Conservation (phyloP, 2,888 invertebrate genomes). For the Gisinianus flammeolus region DNA sequence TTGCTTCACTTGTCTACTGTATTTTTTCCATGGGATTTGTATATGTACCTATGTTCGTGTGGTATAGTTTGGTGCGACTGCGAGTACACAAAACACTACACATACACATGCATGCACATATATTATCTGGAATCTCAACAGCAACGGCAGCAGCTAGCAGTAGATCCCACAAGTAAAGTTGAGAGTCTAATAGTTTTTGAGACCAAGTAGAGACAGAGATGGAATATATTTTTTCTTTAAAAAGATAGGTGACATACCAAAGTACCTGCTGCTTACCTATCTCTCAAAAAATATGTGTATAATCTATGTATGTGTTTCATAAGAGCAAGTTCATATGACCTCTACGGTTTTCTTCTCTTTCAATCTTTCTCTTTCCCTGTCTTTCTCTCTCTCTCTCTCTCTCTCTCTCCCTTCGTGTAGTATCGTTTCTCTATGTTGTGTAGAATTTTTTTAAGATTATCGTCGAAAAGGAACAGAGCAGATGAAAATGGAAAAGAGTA, state of each 20-base stretch:
- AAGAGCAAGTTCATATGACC: neutral
- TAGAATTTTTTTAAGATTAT: slow-evolving; percentile 15
- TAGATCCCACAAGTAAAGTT: too few relatives aligned
- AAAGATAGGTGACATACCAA: slow-evolving; percentile 22
- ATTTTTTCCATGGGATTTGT: neutral
- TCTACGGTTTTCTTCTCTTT: neutral
- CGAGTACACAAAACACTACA: neutral
- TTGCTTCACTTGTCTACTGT: neutral
- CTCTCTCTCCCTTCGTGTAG: neutral
- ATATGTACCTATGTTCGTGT: neutral
- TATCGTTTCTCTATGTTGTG: neutral
- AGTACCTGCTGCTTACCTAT: slow-evolving; percentile 21
- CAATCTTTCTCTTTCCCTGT: neutral
- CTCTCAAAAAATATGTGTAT: neutral
- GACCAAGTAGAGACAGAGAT: neutral
- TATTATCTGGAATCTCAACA: neutral
- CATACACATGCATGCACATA: neutral
- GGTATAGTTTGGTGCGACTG: neutral
- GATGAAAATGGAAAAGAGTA: slow-evolving; percentile 23
- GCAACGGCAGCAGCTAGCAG: neutral
- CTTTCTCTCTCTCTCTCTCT: neutral
- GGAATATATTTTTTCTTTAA: slow-evolving; percentile 23
- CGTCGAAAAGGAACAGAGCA: slow-evolving; percentile 1
- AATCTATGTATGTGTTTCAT: neutral
- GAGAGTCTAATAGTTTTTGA: neutral